phyloP scores from a whole-genome alignment of 2,797 vertebrate species.

The Nasua narica region DNA sequence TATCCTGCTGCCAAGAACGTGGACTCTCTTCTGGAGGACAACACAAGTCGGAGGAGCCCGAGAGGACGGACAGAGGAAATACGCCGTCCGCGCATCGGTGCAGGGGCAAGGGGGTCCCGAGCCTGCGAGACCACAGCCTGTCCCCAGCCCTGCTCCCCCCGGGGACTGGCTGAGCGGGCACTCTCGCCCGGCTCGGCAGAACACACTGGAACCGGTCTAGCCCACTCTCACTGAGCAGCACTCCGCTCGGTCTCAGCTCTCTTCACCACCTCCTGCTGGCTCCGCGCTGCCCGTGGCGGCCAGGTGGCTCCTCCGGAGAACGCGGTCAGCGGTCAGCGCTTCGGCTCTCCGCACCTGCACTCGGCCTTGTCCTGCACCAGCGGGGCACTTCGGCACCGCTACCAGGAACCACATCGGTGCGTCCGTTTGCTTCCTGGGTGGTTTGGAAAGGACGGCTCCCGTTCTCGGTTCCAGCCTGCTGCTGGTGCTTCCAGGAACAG shows the following conservation, averaged over 20 bases:
- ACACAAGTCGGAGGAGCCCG: neutral
- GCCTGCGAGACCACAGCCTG: neutral
- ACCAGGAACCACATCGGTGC: accelerated
- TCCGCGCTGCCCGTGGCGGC: neutral
- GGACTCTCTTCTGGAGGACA: neutral
- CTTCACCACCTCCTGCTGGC: neutral
- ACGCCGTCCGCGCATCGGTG: neutral
- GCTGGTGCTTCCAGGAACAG: neutral
- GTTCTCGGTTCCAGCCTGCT: neutral
- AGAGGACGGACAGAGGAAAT: no score
- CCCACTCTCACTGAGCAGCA: neutral
- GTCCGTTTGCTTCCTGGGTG: neutral
- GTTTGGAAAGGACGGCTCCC: neutral
- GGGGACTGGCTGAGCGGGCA: accelerated
- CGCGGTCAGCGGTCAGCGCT: neutral
- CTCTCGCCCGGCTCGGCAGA: accelerated
- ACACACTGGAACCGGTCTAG: neutral
- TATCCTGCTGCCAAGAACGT: neutral
- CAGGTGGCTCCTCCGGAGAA: neutral
- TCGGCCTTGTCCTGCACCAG: neutral
- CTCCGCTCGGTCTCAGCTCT: accelerated
- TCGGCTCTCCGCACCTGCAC: neutral
- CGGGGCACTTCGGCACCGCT: neutral
- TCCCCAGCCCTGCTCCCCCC: neutral
- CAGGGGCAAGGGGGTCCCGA: neutral